A percentile compares a stretch with the other conserved stretches of the same genome.
Evolutionary conservation across 2,113 vertebrate species (phyloP).

Genomic region (Sialia sialis): DNA sequence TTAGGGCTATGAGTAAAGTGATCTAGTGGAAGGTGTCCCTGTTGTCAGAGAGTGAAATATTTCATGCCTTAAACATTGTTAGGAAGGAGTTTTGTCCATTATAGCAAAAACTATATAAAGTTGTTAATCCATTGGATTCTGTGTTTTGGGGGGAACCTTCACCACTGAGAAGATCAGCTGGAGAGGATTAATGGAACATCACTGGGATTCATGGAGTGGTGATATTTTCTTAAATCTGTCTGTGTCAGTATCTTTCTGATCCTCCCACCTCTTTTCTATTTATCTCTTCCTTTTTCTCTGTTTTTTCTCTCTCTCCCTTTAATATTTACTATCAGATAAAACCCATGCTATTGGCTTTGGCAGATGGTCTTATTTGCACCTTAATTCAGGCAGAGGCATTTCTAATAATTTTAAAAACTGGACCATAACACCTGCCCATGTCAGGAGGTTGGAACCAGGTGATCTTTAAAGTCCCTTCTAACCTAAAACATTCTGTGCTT

Average conservation of each 20-base stretch:
- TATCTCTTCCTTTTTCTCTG: background rate
- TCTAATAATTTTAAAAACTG: background rate
- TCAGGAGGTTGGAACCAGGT: background rate
- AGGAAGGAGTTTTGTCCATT: background rate
- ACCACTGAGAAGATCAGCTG: background rate
- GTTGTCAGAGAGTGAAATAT: background rate
- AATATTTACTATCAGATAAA: background rate
- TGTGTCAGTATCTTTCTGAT: background rate
- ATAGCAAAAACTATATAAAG: background rate
- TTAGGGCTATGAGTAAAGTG: background rate
- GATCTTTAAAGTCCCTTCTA: background rate
- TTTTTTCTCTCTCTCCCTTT: background rate
- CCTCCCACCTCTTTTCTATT: background rate
- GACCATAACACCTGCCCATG: fast-evolving
- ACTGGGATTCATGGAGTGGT: background rate
- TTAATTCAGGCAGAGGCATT: background rate
- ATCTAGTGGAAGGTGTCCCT: background rate
- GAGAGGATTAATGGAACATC: background rate
- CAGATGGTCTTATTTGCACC: too few relatives aligned
- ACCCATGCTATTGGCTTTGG: background rate
- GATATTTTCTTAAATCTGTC: background rate
- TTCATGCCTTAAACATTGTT: background rate
- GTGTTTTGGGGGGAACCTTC: too few relatives aligned
- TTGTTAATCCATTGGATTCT: background rate
- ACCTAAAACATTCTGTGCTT: background rate